Evolutionary conservation across 2,888 invertebrate species (phyloP), one percentile per base, ranked within the genome.

Genomic region (Chrysopilus asiliformis): DNA sequence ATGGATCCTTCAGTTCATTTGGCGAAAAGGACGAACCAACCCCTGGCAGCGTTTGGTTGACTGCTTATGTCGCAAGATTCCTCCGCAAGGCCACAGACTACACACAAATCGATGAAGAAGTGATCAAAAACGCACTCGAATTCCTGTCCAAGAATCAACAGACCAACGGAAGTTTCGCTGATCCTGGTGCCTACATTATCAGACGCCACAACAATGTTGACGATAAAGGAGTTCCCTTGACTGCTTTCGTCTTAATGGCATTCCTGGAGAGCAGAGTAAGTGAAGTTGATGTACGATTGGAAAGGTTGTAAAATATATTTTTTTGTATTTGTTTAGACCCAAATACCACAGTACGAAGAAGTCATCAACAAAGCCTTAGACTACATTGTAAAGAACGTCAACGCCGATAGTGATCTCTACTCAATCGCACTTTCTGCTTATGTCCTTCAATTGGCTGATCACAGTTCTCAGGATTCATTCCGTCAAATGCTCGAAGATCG

Each of bases 61-160:
- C 89, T 2, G 86, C 89, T 1, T 89, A 89, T 55, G 85, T 86
- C 1, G 71, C 76, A 1, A 72, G 80, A 47, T 76, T 83, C 1
- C 82, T 90, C 60, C 71, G 71, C 39, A 77, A 81, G 58, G 85
- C 85, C 1, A 67, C 65, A 26, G 61, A 67, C 15, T 78, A 76
- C 52, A 79, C 85, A 15, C 72, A 71, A 45, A 68, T 90, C 16
- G 86, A 89, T 44, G 66, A 71, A 18, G 60, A 62, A 32, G 70
- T 84, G 4, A 69, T 87, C 35, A 62, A 66, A 8, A 67, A 72
- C 27, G 77, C 82, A 4, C 59, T 86, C 10, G 65, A 72, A 32
- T 90, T 83, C 76, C 64, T 91, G 30, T 65, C 74, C 2, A 64
- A 67, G 41, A 22, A 6, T 22, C 87, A 89, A 61, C 68, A 70